Conservation (phyloP, 35 echinoderm and acorn worm species). For the Acanthaster planci region DNA sequence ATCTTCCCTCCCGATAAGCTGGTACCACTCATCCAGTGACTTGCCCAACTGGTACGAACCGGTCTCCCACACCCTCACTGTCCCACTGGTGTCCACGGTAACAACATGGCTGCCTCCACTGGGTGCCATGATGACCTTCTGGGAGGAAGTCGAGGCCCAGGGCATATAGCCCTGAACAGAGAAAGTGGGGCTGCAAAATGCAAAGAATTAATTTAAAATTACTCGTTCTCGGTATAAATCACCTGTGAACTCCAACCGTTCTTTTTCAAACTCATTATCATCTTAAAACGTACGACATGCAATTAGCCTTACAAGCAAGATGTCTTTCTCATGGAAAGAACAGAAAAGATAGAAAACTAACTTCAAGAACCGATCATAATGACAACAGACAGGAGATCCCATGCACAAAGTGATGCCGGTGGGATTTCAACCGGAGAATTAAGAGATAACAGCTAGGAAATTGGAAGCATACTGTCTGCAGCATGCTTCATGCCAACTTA, state of each 20-base stretch:
- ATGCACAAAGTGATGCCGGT: no score
- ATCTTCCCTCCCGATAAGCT: conserved; percentile 81
- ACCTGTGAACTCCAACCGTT: no score
- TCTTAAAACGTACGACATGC: no score
- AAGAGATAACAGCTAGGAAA: no score
- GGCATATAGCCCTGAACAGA: conserved; percentile 47
- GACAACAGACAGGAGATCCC: no score
- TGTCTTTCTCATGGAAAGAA: no score
- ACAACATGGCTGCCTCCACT: conserved; percentile 68
- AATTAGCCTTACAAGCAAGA: no score
- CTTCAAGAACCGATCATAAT: no score
- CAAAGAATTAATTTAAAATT: not conserved
- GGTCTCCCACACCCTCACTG: conserved; percentile 87
- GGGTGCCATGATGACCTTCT: conserved; percentile 52
- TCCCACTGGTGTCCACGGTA: conserved; percentile 78
- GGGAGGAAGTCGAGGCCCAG: conserved; percentile 40
- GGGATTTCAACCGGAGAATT: no score
- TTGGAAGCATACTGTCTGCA: no score
- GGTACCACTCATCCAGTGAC: conserved; percentile 81
- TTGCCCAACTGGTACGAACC: conserved; percentile 59
- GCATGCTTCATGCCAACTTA: conserved; percentile 18
- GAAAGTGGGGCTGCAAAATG: conserved; percentile 39
- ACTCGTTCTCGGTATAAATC: not conserved
- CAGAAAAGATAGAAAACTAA: no score
- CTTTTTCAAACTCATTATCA: no score